A percentile compares a stretch with the other conserved stretches of the same genome.
Evolutionary conservation across 2,113 vertebrate genomes (phyloP).

Genomic region (Mellivora capensis): DNA sequence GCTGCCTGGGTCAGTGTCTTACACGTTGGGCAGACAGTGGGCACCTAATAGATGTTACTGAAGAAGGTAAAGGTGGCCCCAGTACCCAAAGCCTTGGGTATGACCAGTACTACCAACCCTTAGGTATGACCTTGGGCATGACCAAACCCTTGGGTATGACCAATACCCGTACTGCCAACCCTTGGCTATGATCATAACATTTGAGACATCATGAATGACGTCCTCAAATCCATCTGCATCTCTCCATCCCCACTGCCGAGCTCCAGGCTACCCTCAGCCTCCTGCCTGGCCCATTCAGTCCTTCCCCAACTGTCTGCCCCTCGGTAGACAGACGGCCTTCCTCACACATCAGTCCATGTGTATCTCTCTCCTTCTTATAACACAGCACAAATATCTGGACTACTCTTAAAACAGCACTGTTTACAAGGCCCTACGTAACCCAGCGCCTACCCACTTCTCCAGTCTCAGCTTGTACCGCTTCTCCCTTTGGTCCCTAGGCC

Average conservation of each 20-base stretch:
- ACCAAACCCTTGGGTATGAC: too few relatives aligned
- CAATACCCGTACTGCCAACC: neutral
- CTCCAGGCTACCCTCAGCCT: neutral
- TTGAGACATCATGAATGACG: neutral
- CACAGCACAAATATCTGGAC: neutral
- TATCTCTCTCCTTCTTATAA: neutral
- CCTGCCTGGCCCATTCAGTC: neutral
- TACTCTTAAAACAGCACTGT: neutral
- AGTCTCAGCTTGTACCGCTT: neutral
- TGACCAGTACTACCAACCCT: neutral
- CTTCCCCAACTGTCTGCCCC: neutral
- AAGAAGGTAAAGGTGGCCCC: neutral
- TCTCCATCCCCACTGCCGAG: too few relatives aligned
- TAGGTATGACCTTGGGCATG: neutral
- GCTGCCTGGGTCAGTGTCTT: neutral
- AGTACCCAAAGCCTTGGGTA: neutral
- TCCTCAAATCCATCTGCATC: neutral
- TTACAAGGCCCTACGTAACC: neutral
- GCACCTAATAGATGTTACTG: neutral
- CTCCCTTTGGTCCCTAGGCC: neutral
- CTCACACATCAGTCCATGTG: neutral
- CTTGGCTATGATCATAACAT: neutral
- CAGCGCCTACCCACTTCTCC: neutral
- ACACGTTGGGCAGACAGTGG: accelerated
- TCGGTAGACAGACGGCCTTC: neutral